These are phyloP conservation scores for Achlya flavicornis DNA, from an alignment of 2,888 invertebrate species.

Conservation along the genomic window DNA sequence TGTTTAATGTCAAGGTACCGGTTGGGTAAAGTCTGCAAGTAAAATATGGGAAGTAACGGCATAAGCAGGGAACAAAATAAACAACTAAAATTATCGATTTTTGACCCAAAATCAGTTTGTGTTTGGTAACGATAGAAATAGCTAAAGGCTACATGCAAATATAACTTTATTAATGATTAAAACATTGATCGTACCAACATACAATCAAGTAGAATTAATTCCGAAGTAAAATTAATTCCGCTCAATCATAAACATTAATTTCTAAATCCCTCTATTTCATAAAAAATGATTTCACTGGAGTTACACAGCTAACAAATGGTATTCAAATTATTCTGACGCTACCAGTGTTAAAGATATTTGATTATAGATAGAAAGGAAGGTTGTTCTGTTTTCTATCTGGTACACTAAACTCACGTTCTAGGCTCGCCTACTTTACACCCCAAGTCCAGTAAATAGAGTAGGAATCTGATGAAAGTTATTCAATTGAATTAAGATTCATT, in stretches of 20 bases:
- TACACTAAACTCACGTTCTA: conserved; percentile 55
- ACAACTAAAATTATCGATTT: not conserved
- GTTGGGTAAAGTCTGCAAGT: conserved; percentile 46
- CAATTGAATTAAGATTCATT: not conserved
- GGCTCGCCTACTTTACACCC: conserved; percentile 22
- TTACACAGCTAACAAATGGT: no score
- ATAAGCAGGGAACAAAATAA: conserved; percentile 17
- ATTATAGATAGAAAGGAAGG: conserved; percentile 54
- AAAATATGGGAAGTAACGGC: conserved; percentile 17
- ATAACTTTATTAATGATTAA: no score
- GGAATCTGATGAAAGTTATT: not conserved
- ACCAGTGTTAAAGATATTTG: conserved; percentile 43
- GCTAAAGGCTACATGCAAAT: no score
- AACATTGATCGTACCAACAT: no score
- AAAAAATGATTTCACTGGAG: not conserved
- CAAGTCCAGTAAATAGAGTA: conserved; percentile 13
- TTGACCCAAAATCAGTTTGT: not conserved
- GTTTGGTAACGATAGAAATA: no score
- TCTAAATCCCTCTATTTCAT: no score
- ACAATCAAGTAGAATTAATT: no score
- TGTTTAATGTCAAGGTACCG: conserved; percentile 54
- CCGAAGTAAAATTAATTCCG: no score
- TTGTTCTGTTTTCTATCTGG: conserved; percentile 59
- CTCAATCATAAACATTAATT: no score
- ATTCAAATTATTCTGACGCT: conserved; percentile 39